Percentiles rank a stretch among this genome's conserved stretches.
phyloP scores from a whole-genome alignment of 1,140 invertebrate species.

The Tetramorium parvispinum region DNA sequence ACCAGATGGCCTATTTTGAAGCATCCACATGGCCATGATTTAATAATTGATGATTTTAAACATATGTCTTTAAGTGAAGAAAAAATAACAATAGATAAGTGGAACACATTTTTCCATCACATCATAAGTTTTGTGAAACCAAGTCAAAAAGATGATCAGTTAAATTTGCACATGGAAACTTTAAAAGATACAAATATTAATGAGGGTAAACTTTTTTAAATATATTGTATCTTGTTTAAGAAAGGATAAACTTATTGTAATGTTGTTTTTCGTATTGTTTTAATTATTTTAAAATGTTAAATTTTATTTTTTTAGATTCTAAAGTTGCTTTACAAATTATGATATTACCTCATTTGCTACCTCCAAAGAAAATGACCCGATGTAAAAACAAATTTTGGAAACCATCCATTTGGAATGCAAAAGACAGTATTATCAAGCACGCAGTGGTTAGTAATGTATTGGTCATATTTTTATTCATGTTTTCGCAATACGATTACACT shows the following conservation, averaged over 20 bases:
- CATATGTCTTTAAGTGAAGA: not conserved
- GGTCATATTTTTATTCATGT: no score
- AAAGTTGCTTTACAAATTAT: not conserved
- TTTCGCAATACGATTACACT: no score
- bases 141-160: not conserved
- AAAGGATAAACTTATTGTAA: not conserved
- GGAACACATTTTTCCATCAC: not conserved
- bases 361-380: not conserved
- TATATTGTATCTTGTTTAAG: not conserved
- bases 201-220: not conserved
- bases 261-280: no score
- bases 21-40: not conserved
- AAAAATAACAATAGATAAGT: not conserved
- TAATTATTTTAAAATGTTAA: no score
- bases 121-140: not conserved
- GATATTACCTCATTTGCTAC: not conserved
- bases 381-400: not conserved
- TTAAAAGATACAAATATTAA: not conserved
- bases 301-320: not conserved
- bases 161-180: not conserved
- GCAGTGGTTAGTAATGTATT: not conserved
- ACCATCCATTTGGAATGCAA: not conserved
- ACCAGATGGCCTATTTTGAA: not conserved
- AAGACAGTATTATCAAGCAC: not conserved
- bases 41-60: not conserved